phyloP scores from a whole-genome alignment of 2,113 vertebrate species.

The Mus pahari region DNA sequence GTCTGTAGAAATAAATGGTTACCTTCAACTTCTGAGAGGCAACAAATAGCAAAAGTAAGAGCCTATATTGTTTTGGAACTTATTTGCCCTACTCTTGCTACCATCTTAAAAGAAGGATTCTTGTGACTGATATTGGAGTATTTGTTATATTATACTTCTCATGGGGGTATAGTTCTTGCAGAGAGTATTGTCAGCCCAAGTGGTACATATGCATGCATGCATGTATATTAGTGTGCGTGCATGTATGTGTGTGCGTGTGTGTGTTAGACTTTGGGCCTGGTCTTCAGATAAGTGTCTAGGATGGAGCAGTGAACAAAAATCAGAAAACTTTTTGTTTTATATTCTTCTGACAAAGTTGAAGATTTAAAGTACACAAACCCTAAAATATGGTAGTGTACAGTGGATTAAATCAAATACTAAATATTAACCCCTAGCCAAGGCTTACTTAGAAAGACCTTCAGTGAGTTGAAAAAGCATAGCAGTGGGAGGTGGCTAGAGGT shows the following conservation, averaged over 20 bases:
- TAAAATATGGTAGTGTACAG: not conserved
- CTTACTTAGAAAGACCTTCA: not conserved
- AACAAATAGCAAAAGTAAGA: not conserved
- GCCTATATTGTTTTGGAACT: not conserved
- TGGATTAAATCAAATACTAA: not conserved
- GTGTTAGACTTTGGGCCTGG: not conserved
- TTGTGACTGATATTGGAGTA: not conserved
- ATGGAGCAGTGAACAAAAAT: not conserved
- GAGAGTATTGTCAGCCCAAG: not conserved
- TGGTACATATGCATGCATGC: not conserved
- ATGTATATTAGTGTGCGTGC: not conserved
- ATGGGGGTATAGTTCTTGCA: no score
- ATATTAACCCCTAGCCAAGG: not conserved
- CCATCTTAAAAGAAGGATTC: not conserved
- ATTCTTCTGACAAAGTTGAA: not conserved
- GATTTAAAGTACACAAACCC: not conserved
- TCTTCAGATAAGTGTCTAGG: not conserved
- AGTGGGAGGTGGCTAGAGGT: not conserved
- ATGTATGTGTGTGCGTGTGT: not conserved
- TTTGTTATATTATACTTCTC: not conserved
- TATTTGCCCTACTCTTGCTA: not conserved
- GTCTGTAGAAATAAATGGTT: not conserved
- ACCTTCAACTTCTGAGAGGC: not conserved
- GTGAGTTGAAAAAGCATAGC: not conserved
- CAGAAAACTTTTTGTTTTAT: not conserved